Conservation (phyloP, 2,888 invertebrate genomes). For the Campopleginae sp. region DNA sequence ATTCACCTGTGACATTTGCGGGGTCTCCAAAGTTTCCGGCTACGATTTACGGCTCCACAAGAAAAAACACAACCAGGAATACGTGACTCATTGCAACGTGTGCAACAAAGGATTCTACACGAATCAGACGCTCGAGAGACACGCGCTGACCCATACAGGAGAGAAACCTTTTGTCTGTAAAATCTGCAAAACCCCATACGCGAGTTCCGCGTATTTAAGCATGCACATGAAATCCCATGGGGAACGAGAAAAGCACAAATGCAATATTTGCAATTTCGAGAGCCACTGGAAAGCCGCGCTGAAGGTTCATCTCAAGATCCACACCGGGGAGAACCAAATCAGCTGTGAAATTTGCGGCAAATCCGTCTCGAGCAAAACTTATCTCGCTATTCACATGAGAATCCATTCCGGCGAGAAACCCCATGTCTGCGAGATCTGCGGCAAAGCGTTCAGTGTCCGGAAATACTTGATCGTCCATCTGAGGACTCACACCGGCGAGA, state of each 20-base stretch:
- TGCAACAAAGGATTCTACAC: constrained; percentile 86
- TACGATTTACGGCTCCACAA: constrained; percentile 84
- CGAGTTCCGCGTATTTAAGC: constrained; percentile 85
- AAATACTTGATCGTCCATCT: constrained; percentile 79
- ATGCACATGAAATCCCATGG: constrained; percentile 85
- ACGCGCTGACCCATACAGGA: constrained; percentile 84
- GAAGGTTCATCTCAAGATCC: constrained; percentile 84
- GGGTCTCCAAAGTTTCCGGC: constrained; percentile 77
- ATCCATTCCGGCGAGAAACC: constrained; percentile 79
- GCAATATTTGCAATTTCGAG: constrained; percentile 83
- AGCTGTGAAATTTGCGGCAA: constrained; percentile 83
- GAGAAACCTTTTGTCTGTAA: constrained; percentile 84
- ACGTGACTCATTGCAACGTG: constrained; percentile 84
- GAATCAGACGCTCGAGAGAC: constrained; percentile 84
- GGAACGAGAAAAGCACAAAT: constrained; percentile 78
- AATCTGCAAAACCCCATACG: constrained; percentile 85
- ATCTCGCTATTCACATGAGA: constrained; percentile 78
- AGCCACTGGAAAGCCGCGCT: constrained; percentile 84
- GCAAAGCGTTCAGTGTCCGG: constrained; percentile 78
- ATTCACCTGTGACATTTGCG: constrained; percentile 79
- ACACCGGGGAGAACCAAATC: constrained; percentile 83
- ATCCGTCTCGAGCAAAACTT: constrained; percentile 80
- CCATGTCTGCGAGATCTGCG: constrained; percentile 79
- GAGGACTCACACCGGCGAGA: constrained; percentile 81
- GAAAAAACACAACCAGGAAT: constrained; percentile 85